Evolutionary conservation across 2,113 vertebrate genomes (phyloP).

Genomic region (Sylvia atricapilla): DNA sequence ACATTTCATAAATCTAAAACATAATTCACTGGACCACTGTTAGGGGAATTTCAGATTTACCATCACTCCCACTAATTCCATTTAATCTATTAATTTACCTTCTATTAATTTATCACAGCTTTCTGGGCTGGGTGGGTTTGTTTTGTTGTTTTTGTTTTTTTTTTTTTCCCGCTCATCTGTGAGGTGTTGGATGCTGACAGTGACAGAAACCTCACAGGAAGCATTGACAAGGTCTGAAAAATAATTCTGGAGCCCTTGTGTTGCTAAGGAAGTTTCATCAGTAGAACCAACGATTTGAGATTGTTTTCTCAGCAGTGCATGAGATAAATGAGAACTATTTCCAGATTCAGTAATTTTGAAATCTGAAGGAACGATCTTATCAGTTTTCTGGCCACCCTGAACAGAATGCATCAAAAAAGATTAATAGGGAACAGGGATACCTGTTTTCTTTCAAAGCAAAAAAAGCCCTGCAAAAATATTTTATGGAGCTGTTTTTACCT

Average conservation of each 20-base stretch:
- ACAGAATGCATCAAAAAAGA: constrained; percentile 28
- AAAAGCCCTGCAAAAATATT: background rate
- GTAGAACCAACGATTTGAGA: constrained; percentile 42
- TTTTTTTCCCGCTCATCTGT: background rate
- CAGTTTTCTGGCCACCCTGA: constrained; percentile 50
- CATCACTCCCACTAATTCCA: constrained; percentile 31
- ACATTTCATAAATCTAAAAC: background rate
- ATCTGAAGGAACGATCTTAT: constrained; percentile 60
- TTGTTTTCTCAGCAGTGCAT: constrained; percentile 60
- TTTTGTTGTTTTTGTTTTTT: too few species aligned
- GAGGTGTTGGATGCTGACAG: constrained; percentile 11
- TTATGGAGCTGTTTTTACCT: background rate
- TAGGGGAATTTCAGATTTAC: background rate
- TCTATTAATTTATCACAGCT: constrained; percentile 30
- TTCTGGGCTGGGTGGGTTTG: background rate
- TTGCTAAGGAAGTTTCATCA: constrained; percentile 70
- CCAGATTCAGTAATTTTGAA: constrained; percentile 66
- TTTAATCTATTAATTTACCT: constrained; percentile 4
- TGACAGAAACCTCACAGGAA: constrained; percentile 63
- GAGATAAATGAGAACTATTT: constrained; percentile 66
- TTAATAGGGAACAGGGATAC: constrained; percentile 24
- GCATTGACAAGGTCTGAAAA: constrained; percentile 56
- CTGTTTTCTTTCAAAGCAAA: background rate
- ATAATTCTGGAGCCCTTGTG: constrained; percentile 57
- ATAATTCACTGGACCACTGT: background rate